Evolutionary conservation across 2,888 invertebrate species (phyloP).

Genomic region (Machimus rusticus): DNA sequence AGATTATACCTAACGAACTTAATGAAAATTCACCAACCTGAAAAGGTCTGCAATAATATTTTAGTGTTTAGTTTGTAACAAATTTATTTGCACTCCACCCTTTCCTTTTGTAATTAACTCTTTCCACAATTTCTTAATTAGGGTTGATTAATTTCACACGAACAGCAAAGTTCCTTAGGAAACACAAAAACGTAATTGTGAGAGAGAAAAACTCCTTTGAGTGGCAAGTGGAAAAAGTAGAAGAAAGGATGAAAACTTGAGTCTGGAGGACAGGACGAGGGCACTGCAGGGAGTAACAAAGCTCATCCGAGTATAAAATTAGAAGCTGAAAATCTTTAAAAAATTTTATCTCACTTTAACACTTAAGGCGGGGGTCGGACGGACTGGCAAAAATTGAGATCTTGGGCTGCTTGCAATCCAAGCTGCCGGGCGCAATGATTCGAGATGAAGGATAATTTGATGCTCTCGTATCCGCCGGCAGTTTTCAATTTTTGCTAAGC

Average conservation of each 20-base stretch:
- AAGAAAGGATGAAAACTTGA: constrained; percentile 36
- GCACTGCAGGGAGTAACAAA: constrained; percentile 25
- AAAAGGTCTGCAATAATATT: background rate
- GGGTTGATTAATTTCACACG: constrained; percentile 38
- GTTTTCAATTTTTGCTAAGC: constrained; percentile 14
- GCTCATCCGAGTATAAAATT: constrained; percentile 38
- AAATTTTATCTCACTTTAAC: constrained; percentile 32
- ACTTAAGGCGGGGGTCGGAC: constrained; percentile 27
- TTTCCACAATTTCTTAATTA: constrained; percentile 36
- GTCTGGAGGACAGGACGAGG: background rate
- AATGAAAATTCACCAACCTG: background rate
- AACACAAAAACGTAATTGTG: constrained; percentile 20
- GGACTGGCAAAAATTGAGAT: constrained; percentile 4
- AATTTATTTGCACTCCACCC: background rate
- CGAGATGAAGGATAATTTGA: constrained; percentile 35
- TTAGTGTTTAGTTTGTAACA: constrained; percentile 1
- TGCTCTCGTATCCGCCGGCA: constrained; percentile 33
- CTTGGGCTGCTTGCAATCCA: background rate
- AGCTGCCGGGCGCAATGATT: constrained; percentile 18
- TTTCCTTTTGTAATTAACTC: constrained; percentile 22
- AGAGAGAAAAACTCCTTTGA: constrained; percentile 14
- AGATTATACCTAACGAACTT: background rate
- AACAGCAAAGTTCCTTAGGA: constrained; percentile 27
- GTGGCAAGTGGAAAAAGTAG: background rate
- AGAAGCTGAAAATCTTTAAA: constrained; percentile 37